These are phyloP conservation scores for Nannospalax galili DNA, from an alignment of 2,113 vertebrate genomes.

Conservation along the genomic window DNA sequence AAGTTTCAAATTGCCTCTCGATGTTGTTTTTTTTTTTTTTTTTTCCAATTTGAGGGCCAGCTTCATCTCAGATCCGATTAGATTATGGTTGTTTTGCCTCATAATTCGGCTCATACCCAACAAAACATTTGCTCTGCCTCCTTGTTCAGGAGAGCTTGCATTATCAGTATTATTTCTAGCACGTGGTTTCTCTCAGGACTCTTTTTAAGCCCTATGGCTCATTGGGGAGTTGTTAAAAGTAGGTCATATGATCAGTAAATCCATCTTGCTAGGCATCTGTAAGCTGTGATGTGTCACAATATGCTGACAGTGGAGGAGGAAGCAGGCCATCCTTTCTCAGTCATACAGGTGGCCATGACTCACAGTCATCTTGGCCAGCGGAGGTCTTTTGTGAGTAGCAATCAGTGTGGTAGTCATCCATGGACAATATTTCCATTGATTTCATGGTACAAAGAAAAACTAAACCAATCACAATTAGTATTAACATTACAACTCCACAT, in stretches of 20 bases:
- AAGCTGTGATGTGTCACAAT: not conserved
- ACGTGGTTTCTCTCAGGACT: slow-evolving; percentile 65
- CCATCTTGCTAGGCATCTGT: slow-evolving; percentile 44
- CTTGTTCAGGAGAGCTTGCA: slow-evolving; percentile 30
- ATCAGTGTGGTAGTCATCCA: not conserved
- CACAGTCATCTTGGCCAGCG: not conserved
- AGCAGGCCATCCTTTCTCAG: not conserved
- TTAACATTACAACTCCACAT: slow-evolving; percentile 17
- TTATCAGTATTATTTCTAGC: slow-evolving; percentile 66
- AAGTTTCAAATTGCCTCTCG: slow-evolving; percentile 57
- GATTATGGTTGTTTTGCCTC: slow-evolving; percentile 52
- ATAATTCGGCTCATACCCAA: slow-evolving; percentile 15
- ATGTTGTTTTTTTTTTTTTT: not conserved
- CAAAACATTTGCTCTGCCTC: slow-evolving; percentile 46
- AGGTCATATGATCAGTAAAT: slow-evolving; percentile 68
- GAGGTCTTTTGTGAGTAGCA: not conserved
- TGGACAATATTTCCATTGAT: not conserved
- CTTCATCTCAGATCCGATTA: slow-evolving; percentile 60
- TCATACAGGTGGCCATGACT: not conserved
- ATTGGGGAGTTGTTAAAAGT: slow-evolving; percentile 70
- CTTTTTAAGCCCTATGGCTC: slow-evolving; percentile 65
- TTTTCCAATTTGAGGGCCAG: slow-evolving; percentile 45
- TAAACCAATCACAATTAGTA: slow-evolving; percentile 39
- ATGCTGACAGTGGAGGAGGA: not conserved
- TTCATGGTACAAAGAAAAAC: slow-evolving; percentile 12